Evolutionary conservation across 2,797 vertebrate genomes (phyloP).

Genomic region (Microhierax caerulescens): DNA sequence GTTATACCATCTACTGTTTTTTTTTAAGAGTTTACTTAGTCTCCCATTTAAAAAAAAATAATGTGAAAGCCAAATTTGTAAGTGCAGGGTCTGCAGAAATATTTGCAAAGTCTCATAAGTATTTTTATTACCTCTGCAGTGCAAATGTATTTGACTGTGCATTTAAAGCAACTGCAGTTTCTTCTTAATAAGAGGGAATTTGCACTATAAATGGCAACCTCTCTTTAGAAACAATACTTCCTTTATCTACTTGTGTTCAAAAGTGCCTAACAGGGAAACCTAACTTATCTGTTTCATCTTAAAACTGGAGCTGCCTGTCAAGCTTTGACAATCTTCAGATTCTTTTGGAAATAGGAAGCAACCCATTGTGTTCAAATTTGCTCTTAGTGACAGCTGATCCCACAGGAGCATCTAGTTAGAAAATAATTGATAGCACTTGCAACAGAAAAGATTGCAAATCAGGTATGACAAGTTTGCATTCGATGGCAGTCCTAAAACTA

Average conservation of each 20-base stretch:
- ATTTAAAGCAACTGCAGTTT: constrained; percentile 26
- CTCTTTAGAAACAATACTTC: constrained; percentile 51
- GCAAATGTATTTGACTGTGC: constrained; percentile 1
- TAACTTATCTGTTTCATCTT: constrained; percentile 68
- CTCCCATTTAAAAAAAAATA: not conserved
- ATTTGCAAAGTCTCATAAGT: not conserved
- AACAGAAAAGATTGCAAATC: constrained; percentile 60
- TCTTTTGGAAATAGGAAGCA: constrained; percentile 71
- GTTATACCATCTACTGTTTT: not conserved
- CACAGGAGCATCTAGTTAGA: constrained; percentile 60
- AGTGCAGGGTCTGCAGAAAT: not conserved
- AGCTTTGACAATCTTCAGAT: constrained; percentile 51
- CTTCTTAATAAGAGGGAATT: constrained; percentile 4
- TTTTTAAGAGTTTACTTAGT: not conserved
- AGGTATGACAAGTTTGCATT: constrained; percentile 54
- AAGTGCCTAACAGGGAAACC: constrained; percentile 42
- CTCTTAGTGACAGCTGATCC: constrained; percentile 62
- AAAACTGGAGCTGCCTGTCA: constrained; percentile 49
- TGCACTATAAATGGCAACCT: constrained; percentile 44
- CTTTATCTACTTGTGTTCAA: constrained; percentile 56
- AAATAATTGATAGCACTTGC: constrained; percentile 68
- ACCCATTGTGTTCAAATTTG: constrained; percentile 63
- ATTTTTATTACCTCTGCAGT: constrained; percentile 35
- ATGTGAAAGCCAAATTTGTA: not conserved
- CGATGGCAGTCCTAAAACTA: constrained; percentile 26